phyloP scores from a whole-genome alignment of 2,113 vertebrate genomes.

The Gymnobelideus leadbeateri region DNA sequence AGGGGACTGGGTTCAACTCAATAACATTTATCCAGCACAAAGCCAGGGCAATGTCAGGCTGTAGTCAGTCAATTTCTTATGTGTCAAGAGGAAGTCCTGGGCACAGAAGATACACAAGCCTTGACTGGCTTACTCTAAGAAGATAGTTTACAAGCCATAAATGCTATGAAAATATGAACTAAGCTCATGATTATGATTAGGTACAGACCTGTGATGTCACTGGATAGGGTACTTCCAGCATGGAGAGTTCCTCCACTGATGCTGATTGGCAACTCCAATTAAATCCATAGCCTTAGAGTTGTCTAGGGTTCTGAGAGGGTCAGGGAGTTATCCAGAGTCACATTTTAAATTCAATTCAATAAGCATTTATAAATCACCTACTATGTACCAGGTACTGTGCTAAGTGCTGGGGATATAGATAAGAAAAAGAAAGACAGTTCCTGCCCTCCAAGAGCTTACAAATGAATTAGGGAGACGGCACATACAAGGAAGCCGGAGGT shows the following conservation, averaged over 20 bases:
- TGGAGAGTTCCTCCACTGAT: neutral
- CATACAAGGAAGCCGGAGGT: neutral
- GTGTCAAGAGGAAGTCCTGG: neutral
- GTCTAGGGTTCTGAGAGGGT: neutral
- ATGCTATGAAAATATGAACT: neutral
- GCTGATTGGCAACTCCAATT: neutral
- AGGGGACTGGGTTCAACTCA: too few species aligned
- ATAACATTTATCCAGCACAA: too few species aligned
- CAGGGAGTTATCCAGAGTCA: neutral
- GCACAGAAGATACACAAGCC: neutral
- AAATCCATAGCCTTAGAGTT: neutral
- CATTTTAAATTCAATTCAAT: neutral
- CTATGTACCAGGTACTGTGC: neutral
- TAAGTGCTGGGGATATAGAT: neutral
- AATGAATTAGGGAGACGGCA: neutral
- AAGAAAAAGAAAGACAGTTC: neutral
- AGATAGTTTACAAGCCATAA: neutral
- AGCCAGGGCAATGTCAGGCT: too few species aligned
- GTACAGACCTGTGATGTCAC: neutral
- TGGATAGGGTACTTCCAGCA: neutral
- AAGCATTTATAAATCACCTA: neutral
- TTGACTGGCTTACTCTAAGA: neutral
- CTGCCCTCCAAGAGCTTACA: neutral
- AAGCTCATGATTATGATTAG: neutral
- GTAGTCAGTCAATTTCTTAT: too few species aligned